Evolutionary conservation across 2,797 vertebrate species (phyloP), one percentile per base, ranked within the genome.

Genomic region (Octomys mimax): DNA sequence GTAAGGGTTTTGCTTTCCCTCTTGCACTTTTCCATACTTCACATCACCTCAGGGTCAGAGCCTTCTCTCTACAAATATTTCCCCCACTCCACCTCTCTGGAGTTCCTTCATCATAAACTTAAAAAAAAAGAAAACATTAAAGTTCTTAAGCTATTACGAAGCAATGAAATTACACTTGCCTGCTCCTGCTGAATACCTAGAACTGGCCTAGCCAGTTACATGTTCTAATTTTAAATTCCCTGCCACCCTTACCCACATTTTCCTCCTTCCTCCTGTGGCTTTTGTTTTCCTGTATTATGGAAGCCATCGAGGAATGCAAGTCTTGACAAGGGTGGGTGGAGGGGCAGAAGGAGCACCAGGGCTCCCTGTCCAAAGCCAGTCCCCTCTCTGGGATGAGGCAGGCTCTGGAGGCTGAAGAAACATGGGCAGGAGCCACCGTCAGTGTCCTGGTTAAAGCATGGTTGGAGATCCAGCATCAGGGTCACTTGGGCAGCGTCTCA

Each of bases 41-140:
- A 18, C 18, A 54, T 90, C 93, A 42, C 21, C 33, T 96, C 49
- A 22, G 77, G 59, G 52, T 77, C 87, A 92, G 54, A 82, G 57
- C 9, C 33, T 81, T 93, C 80, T 87, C 75, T 21, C 75, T 95
- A 62, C 71, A 68, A 57, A 61, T 68, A 85, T 70, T 94, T 46
- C n/a, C 78, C 22, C 75, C 33, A 54, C 52, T 71, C 14, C 21
- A 89, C 36, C 36, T 91, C 59, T 94, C 96, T 78, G 26, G 19
- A 46, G 33, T 83, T 94, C 70, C 64, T 78, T 82, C 91, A 42
- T 54, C 33, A 6, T 68, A 83, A 71, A 39, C 28, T 57, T 59
- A n/a, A n/a, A 31, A 33, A 33, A 33, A n/a, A 59, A 68, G 12
- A 3, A 24, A 42, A 5, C 39, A 42, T 42, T 75, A 0, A 92